Percentiles rank a stretch among this genome's conserved stretches.
Evolutionary conservation across 2,888 invertebrate genomes (phyloP).

Genomic region (Silvanus unidentatus): DNA sequence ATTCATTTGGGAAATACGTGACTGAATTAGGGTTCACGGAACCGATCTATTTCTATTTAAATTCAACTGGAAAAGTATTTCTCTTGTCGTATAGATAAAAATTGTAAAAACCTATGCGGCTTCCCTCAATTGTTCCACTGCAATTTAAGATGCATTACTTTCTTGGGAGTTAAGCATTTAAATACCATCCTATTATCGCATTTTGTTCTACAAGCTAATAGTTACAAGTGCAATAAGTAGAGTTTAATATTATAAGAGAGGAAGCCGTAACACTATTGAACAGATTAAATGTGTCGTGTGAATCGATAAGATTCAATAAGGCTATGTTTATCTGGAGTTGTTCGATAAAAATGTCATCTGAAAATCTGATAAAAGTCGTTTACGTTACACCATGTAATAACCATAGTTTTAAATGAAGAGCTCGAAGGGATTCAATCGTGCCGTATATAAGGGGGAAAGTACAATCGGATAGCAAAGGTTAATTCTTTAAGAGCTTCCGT

Average conservation of each 20-base stretch:
- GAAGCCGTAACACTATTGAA: too few relatives aligned
- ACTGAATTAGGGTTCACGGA: slow-evolving; percentile 14
- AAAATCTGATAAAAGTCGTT: too few relatives aligned
- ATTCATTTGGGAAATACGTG: slow-evolving; percentile 29
- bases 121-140: background rate
- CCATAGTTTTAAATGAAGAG: slow-evolving; percentile 12
- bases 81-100: slow-evolving; percentile 3
- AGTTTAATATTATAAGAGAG: too few relatives aligned
- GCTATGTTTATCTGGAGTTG: too few relatives aligned
- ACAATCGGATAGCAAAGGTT: slow-evolving; percentile 24
- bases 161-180: too few relatives aligned
- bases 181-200: too few relatives aligned
- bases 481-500: slow-evolving; percentile 28
- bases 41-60: slow-evolving; percentile 20
- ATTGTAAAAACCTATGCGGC: slow-evolving; percentile 1
- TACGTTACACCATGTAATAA: slow-evolving; percentile 8
- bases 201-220: too few relatives aligned
- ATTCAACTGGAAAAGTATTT: slow-evolving; percentile 10
- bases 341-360: too few relatives aligned
- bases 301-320: too few relatives aligned
- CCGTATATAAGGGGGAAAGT: slow-evolving; percentile 14
- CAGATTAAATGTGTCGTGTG: too few relatives aligned
- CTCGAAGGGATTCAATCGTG: slow-evolving; percentile 14
- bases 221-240: too few relatives aligned
- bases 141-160: too few relatives aligned